These are phyloP conservation scores for Nannobrachium achirus DNA, from an alignment of 2,113 vertebrate genomes.

Conservation along the genomic window DNA sequence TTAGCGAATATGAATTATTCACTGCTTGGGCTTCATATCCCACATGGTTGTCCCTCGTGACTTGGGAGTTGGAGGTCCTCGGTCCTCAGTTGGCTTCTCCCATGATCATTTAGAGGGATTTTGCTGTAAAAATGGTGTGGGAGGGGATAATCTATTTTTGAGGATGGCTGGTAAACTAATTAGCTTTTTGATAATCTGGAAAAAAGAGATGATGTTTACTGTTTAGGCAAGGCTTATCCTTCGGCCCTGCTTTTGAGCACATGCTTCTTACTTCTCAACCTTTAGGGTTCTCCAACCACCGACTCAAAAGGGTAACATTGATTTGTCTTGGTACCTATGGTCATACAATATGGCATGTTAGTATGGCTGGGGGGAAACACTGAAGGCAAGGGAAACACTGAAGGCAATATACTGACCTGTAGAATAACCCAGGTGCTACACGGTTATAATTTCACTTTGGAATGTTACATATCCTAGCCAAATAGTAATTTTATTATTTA, in stretches of 20 bases:
- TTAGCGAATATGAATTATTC: slow-evolving; percentile 65
- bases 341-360: background rate
- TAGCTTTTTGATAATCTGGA: slow-evolving; percentile 49
- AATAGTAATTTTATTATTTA: too few relatives aligned
- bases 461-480: too few relatives aligned
- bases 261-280: slow-evolving; percentile 16
- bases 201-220: slow-evolving; percentile 23
- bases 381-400: too few relatives aligned
- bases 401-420: too few relatives aligned
- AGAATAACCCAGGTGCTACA: background rate
- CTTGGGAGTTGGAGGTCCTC: slow-evolving; percentile 58
- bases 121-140: slow-evolving; percentile 48
- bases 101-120: slow-evolving; percentile 28
- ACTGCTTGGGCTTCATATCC: slow-evolving; percentile 46
- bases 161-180: slow-evolving; percentile 28
- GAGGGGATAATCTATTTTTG: slow-evolving; percentile 53
- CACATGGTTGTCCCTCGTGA: slow-evolving; percentile 54
- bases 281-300: slow-evolving; percentile 14
- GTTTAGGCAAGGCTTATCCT: slow-evolving; percentile 22
- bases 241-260: slow-evolving; percentile 13
- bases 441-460: background rate
- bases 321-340: background rate
- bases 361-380: too few relatives aligned
- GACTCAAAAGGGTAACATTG: background rate
- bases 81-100: slow-evolving; percentile 28